Conservation (phyloP, 2,797 vertebrate genomes). For the Molothrus ater region DNA sequence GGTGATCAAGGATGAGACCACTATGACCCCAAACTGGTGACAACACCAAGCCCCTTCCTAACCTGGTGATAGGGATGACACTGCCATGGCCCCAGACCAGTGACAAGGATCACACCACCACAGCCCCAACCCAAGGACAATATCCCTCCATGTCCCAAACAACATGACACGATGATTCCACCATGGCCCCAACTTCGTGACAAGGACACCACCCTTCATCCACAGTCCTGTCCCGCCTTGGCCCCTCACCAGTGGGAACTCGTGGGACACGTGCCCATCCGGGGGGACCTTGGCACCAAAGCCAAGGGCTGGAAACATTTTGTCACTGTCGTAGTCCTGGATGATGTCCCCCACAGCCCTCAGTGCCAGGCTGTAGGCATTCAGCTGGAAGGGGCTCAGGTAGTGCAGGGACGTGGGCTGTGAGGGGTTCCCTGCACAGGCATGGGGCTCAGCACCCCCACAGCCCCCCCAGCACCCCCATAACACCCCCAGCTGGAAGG, state of each 20-base stretch:
- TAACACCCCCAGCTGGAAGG: slow-evolving; percentile 80
- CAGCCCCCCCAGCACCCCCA: not conserved
- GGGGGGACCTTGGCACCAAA: slow-evolving; percentile 95
- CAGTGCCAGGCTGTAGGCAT: slow-evolving; percentile 93
- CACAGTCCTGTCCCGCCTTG: accelerated
- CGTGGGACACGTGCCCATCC: slow-evolving; percentile 90
- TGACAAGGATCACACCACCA: not conserved
- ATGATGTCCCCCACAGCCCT: slow-evolving; percentile 95
- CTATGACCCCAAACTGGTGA: not conserved
- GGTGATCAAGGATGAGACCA: not conserved
- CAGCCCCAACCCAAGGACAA: not conserved
- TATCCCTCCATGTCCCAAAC: not conserved
- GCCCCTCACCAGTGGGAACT: slow-evolving; percentile 89
- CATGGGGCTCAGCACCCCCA: not conserved
- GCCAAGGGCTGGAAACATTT: slow-evolving; percentile 94
- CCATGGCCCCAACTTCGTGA: not conserved
- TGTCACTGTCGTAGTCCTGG: slow-evolving; percentile 97
- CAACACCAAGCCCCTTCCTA: not conserved
- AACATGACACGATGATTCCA: not conserved
- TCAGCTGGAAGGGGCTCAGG: slow-evolving; percentile 97
- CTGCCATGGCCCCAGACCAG: not conserved
- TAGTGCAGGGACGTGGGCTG: slow-evolving; percentile 96
- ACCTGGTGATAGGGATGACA: not conserved
- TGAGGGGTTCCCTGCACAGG: slow-evolving; percentile 85
- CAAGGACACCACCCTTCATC: not conserved